These are phyloP conservation scores for Aldabrachelys gigantea DNA, from an alignment of 2,113 vertebrate genomes.

Conservation along the genomic window DNA sequence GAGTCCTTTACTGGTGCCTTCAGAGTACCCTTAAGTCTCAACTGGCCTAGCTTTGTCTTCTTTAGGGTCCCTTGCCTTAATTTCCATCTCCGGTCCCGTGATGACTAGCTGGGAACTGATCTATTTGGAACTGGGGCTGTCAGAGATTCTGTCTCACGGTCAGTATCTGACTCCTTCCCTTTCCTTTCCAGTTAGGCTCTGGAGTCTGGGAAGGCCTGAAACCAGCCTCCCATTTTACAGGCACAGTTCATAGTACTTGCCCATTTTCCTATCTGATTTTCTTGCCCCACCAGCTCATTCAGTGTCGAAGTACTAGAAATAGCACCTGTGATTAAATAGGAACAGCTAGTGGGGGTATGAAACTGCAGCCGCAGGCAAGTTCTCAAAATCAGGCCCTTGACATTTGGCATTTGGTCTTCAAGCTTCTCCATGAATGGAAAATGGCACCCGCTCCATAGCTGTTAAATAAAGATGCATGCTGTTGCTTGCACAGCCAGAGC, in stretches of 20 bases:
- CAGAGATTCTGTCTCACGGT: too few species aligned
- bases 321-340: not conserved
- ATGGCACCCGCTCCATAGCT: not conserved
- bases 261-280: not conserved
- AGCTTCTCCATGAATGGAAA: not conserved
- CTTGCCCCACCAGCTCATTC: not conserved
- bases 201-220: not conserved
- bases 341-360: not conserved
- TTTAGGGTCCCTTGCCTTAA: too few species aligned
- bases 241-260: fast-evolving
- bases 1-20: not conserved
- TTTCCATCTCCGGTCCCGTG: too few species aligned
- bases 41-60: too few species aligned
- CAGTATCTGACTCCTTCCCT: not conserved
- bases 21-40: too few species aligned
- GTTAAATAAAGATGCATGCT: not conserved
- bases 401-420: not conserved
- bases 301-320: not conserved
- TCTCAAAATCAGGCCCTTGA: not conserved
- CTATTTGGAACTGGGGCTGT: not conserved
- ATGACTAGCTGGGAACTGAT: not conserved
- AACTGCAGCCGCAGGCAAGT: fast-evolving
- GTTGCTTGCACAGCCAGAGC: not conserved
- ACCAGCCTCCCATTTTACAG: not conserved
- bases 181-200: not conserved